phyloP scores from a whole-genome alignment of 2,888 invertebrate species.

The Epinotia demarniana region DNA sequence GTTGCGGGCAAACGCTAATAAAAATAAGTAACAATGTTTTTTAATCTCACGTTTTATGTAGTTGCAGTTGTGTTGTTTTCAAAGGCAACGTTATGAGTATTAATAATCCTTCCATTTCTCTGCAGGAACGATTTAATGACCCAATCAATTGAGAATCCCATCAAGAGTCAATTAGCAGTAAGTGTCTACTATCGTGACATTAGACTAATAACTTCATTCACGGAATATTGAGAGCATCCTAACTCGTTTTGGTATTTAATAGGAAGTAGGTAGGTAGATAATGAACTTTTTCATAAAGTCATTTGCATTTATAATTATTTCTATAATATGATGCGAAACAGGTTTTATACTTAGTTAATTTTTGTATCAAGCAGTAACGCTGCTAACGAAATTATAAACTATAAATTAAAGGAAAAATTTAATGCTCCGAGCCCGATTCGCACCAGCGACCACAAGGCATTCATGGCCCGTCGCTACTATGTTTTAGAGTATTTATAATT shows the following conservation, averaged over 20 bases:
- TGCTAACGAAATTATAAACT: too few relatives aligned
- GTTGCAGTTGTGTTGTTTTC: neutral
- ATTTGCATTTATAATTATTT: too few relatives aligned
- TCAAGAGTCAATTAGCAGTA: conserved; percentile 19
- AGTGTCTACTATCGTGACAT: neutral
- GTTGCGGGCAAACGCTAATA: too few relatives aligned
- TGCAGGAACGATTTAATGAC: neutral
- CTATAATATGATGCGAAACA: too few relatives aligned
- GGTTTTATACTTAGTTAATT: too few relatives aligned
- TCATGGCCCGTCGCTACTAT: too few relatives aligned
- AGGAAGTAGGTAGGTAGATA: neutral
- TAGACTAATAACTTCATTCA: neutral
- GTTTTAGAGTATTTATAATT: too few relatives aligned
- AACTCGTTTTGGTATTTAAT: neutral
- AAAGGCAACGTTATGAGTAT: neutral
- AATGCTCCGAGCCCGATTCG: too few relatives aligned
- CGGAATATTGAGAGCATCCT: conserved; percentile 9
- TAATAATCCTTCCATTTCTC: neutral
- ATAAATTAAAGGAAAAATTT: too few relatives aligned
- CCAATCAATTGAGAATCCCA: conserved; percentile 6
- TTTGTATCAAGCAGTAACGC: too few relatives aligned
- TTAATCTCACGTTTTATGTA: neutral
- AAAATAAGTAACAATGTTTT: neutral
- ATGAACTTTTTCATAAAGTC: too few relatives aligned
- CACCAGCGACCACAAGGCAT: too few relatives aligned